A percentile compares a stretch with the other conserved stretches of the same genome.
Conservation (phyloP, 2,113 vertebrate genomes). For the Phoenicopterus ruber region DNA sequence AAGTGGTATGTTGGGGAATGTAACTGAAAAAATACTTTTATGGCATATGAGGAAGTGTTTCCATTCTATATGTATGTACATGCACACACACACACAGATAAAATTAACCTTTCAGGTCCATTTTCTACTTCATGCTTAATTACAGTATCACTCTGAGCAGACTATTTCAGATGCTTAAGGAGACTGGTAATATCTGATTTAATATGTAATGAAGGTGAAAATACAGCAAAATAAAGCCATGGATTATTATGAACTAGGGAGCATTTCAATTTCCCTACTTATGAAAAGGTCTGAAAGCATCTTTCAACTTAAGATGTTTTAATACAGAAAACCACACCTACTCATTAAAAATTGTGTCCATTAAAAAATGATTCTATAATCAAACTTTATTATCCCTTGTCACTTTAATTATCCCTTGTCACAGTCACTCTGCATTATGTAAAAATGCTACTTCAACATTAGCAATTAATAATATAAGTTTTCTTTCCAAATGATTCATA, state of each 20-base stretch:
- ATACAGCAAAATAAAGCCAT: not conserved
- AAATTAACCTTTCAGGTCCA: not conserved
- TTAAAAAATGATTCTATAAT: not conserved
- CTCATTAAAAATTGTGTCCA: not conserved
- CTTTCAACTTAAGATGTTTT: not conserved
- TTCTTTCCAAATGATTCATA: not conserved
- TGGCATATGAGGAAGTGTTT: not conserved
- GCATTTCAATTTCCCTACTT: not conserved
- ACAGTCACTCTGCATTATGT: not conserved
- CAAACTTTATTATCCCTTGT: not conserved
- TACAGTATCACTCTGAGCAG: not conserved
- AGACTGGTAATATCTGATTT: not conserved
- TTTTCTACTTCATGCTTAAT: not conserved
- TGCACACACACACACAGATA: not conserved
- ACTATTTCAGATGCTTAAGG: not conserved
- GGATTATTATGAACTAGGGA: not conserved
- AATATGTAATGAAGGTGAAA: not conserved
- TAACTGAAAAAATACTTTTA: not conserved
- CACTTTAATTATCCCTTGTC: not conserved
- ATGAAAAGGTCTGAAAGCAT: not conserved
- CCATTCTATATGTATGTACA: not conserved
- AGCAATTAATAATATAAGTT: not conserved
- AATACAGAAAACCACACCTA: not conserved
- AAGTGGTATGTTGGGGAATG: not conserved
- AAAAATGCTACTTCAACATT: not conserved